Percentiles rank a stretch among this genome's conserved stretches.
These are phyloP conservation scores for Candoia aspera DNA, from an alignment of 2,113 vertebrate species.

Conservation along the genomic window DNA sequence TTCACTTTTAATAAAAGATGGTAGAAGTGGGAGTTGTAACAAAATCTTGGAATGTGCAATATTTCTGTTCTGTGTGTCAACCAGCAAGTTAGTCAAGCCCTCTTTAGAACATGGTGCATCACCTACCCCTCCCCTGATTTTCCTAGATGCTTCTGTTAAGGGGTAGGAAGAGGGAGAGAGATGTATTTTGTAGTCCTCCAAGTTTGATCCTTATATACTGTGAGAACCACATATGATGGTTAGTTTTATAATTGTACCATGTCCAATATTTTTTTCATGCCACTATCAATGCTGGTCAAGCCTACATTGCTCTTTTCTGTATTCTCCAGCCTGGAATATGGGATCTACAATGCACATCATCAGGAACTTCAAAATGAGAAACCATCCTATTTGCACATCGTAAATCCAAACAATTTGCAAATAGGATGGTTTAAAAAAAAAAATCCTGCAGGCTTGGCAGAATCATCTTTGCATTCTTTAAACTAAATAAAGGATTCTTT, in stretches of 20 bases:
- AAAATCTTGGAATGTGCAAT: background rate
- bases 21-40: background rate
- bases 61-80: background rate
- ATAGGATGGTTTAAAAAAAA: background rate
- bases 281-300: background rate
- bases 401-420: constrained; percentile 1
- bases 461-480: constrained; percentile 26
- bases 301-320: background rate
- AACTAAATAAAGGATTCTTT: constrained; percentile 46
- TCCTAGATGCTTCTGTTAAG: background rate
- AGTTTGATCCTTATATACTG: background rate
- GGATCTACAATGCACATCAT: background rate
- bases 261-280: background rate
- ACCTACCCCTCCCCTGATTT: background rate
- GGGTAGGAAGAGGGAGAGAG: background rate
- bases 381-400: background rate
- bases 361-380: background rate
- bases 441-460: background rate
- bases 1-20: background rate
- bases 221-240: background rate
- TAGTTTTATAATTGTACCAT: background rate
- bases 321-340: background rate
- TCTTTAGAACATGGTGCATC: background rate
- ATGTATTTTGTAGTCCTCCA: background rate
- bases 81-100: background rate